Conservation (phyloP, 1,140 invertebrate species). For the Drosophila ogumai region DNA sequence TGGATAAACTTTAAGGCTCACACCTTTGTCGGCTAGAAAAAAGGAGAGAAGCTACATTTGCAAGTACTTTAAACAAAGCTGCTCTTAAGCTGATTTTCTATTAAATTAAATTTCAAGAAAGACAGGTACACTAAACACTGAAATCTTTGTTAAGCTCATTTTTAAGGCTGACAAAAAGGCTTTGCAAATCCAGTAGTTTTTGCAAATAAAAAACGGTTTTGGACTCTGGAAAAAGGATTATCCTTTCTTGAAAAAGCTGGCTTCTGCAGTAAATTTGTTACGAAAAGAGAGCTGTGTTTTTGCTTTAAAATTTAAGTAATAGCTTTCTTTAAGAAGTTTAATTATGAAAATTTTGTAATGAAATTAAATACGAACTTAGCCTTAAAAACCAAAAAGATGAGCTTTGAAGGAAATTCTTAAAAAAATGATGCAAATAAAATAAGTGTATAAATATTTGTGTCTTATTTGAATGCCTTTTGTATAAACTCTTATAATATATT, state of each 20-base stretch:
- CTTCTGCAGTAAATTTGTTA: not conserved
- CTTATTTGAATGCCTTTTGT: not conserved
- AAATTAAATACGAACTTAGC: not conserved
- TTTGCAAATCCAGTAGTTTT: conserved; percentile 1
- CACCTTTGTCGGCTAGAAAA: conserved; percentile 6
- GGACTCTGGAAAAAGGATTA: not conserved
- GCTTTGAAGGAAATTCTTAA: not conserved
- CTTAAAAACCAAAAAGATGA: not conserved
- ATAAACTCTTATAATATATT: too few relatives aligned
- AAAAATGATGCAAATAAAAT: too few relatives aligned
- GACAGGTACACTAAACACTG: not conserved
- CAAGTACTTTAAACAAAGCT: conserved; percentile 3
- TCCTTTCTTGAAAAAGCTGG: not conserved
- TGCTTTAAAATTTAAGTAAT: too few relatives aligned
- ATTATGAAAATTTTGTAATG: too few relatives aligned
- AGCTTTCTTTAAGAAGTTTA: not conserved
- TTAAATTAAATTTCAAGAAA: conserved; percentile 10
- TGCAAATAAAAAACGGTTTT: not conserved
- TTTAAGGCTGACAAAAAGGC: not conserved
- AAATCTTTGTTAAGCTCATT: not conserved
- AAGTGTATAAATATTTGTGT: not conserved
- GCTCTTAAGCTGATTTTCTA: conserved; percentile 25
- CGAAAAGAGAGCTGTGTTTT: too few relatives aligned
- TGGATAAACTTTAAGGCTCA: conserved; percentile 23
- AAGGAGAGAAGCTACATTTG: not conserved